Conservation (phyloP, 2,888 invertebrate species). For the Leistus spinibarbis region DNA sequence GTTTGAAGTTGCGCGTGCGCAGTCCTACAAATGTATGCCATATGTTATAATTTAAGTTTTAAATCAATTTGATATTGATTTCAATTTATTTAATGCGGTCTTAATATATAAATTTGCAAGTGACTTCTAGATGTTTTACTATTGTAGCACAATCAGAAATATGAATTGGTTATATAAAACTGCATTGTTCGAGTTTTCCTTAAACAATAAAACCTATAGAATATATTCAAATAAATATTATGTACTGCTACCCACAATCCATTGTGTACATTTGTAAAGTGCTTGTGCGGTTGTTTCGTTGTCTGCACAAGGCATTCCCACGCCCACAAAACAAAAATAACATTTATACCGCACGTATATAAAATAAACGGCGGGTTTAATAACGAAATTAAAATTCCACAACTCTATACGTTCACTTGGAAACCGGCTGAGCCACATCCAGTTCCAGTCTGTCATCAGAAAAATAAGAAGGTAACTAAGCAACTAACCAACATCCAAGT, state of each 20-base stretch:
- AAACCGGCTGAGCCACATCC: not conserved
- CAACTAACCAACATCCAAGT: not conserved
- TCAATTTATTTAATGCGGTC: not conserved
- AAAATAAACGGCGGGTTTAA: not conserved
- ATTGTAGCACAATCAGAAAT: too few species aligned
- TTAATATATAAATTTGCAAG: not conserved
- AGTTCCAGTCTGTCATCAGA: not conserved
- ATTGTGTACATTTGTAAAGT: not conserved
- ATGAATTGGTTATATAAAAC: too few species aligned
- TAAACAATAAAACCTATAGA: not conserved
- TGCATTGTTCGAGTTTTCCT: not conserved
- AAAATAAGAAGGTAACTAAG: not conserved
- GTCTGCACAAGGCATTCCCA: not conserved
- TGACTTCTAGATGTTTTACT: too few species aligned
- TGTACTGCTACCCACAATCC: not conserved
- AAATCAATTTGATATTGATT: too few species aligned
- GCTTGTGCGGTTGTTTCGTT: not conserved
- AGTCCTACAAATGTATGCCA: not conserved
- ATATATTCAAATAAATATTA: not conserved
- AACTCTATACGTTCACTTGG: not conserved
- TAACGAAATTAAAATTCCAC: not conserved
- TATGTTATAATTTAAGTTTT: not conserved
- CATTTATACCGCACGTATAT: not conserved
- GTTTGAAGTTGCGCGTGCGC: not conserved
- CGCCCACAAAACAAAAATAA: not conserved